Evolutionary conservation across 2,113 vertebrate genomes (phyloP).

Genomic region (Agelaius phoeniceus): DNA sequence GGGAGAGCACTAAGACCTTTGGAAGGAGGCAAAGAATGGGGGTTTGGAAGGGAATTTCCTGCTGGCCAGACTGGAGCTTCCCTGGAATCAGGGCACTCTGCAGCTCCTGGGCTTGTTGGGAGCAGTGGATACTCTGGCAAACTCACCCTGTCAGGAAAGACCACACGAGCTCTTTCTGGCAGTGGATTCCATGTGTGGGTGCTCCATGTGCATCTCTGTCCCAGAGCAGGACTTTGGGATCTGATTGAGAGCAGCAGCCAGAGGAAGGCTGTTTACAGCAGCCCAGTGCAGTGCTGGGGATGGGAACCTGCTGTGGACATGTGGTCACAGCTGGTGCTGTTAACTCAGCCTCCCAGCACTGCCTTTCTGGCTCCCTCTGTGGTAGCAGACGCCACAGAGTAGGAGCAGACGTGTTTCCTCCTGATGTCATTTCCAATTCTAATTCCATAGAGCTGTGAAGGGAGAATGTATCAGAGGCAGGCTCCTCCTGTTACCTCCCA

Average conservation of each 20-base stretch:
- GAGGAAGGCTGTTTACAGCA: not conserved
- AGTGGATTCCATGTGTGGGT: not conserved
- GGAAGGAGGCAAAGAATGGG: not conserved
- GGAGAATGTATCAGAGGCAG: not conserved
- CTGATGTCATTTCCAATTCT: not conserved
- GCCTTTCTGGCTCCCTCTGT: not conserved
- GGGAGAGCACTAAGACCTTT: not conserved
- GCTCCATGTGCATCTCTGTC: rapidly evolving
- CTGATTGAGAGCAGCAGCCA: rapidly evolving
- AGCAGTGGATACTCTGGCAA: not conserved
- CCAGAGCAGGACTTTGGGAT: not conserved
- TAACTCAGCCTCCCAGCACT: not conserved
- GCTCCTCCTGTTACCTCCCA: not conserved
- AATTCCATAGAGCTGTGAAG: not conserved
- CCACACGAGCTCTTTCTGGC: not conserved
- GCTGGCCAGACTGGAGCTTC: not conserved
- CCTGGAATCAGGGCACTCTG: rapidly evolving
- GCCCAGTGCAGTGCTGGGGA: not conserved
- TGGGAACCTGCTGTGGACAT: not conserved
- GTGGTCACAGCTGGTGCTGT: not conserved
- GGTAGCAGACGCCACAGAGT: not conserved
- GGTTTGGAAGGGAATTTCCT: not conserved
- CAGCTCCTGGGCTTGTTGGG: rapidly evolving
- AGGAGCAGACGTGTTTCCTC: not conserved
- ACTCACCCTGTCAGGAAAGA: not conserved